These are phyloP conservation scores for Cottoperca gobio DNA, from an alignment of 2,797 vertebrate genomes.

Conservation along the genomic window DNA sequence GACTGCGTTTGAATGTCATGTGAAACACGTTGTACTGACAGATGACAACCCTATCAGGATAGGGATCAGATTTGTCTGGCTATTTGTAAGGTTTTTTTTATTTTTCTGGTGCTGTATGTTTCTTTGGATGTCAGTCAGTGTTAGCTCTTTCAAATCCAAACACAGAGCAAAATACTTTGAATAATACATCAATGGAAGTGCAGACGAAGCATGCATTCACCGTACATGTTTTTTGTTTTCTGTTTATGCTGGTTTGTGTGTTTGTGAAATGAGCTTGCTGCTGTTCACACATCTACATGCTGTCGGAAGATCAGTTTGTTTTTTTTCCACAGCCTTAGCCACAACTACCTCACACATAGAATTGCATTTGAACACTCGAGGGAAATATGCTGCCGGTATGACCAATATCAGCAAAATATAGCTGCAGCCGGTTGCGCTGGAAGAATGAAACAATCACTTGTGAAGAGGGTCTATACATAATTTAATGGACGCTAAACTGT, in stretches of 20 bases:
- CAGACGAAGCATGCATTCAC: slow-evolving; percentile 40
- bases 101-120: slow-evolving; percentile 18
- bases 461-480: slow-evolving; percentile 49
- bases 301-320: slow-evolving; percentile 56
- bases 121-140: slow-evolving; percentile 42
- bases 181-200: slow-evolving; percentile 68
- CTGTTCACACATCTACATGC: slow-evolving; percentile 51
- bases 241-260: slow-evolving; percentile 28
- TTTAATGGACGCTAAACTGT: slow-evolving; percentile 43
- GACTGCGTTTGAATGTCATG: slow-evolving; percentile 46
- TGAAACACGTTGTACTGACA: slow-evolving; percentile 47
- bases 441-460: slow-evolving; percentile 72
- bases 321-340: slow-evolving; percentile 55
- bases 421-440: slow-evolving; percentile 47
- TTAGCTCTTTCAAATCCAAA: slow-evolving; percentile 48
- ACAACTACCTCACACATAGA: slow-evolving; percentile 72
- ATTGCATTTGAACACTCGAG: slow-evolving; percentile 84
- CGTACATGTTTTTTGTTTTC: slow-evolving; percentile 47
- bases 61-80: slow-evolving; percentile 28
- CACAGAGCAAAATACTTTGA: slow-evolving; percentile 53
- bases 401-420: slow-evolving; percentile 74
- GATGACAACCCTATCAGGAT: slow-evolving; percentile 46
- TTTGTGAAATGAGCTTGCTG: slow-evolving; percentile 24
- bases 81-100: slow-evolving; percentile 19
- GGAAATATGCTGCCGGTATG: slow-evolving; percentile 82